Evolutionary conservation across 2,888 invertebrate genomes (phyloP), one percentile per base, ranked within the genome.

Genomic region (Mayetiola destructor): DNA sequence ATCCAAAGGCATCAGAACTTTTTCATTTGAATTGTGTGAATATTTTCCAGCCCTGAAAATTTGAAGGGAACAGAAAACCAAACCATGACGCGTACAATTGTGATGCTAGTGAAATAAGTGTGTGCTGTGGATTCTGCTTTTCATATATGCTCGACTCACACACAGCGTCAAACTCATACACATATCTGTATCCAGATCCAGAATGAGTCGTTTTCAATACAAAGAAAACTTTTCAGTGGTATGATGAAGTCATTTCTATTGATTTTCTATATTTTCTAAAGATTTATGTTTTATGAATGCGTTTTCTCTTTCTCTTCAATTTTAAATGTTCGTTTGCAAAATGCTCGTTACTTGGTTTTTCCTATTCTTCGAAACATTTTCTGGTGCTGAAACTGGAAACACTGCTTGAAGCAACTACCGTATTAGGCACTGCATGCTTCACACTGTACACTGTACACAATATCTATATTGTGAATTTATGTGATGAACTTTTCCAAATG

Each of bases 241-340:
- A 30, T 57, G 54, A 57, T 57, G 54, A 57, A 54, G 57, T 53
- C 57, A 57, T 57, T 57, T 54, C 57, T 54, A 57, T 57, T 57
- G 57, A 57, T 57, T 57, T 57, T 57, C 57, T 54, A 54, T 57
- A 54, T 57, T 57, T 57, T 54, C 48, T 54, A 27, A 39, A 37
- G 57, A 57, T 57, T 57, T 54, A 57, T 57, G 40, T 8, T 57
- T 57, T 56, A 39, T 56, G 42, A 30, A 53, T 53, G 53, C 30
- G 6, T 53, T 53, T 53, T 30, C 30, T 53, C 48, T 48, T 27
- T 27, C 27, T 16, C 27, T 2, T 16, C 9, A 48, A 20, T 32
- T 10, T 32, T 53, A 30, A 20, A 16, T 53, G 18, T 53, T 53
- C 53, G 32, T 30, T 53, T 32, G 18, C 18, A 29, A 53, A 30